A percentile compares a stretch with the other conserved stretches of the same genome.
Conservation (phyloP, 2,797 vertebrate genomes). For the Alcedo quadribrachys region DNA sequence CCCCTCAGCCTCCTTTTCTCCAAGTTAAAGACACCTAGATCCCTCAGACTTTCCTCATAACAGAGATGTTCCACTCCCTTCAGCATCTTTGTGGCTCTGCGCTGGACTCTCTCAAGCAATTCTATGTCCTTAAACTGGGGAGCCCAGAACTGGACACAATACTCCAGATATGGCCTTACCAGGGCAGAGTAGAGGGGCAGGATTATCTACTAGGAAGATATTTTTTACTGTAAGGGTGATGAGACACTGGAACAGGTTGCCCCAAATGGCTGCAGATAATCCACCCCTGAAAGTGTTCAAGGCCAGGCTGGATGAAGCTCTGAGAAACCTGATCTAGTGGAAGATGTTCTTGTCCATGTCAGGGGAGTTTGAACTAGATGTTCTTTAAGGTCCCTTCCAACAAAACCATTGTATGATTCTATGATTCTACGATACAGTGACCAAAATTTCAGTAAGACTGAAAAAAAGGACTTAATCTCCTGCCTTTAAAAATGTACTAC, state of each 20-base stretch:
- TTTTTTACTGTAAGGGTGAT: neutral
- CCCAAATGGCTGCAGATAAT: neutral
- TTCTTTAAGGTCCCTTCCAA: neutral
- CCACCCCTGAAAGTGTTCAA: neutral
- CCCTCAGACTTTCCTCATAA: too few relatives aligned
- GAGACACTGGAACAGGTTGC: neutral
- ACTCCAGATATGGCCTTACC: too few relatives aligned
- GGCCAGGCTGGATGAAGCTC: neutral
- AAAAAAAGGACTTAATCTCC: neutral
- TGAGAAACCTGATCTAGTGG: neutral
- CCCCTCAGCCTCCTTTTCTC: too few relatives aligned
- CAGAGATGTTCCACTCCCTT: too few relatives aligned
- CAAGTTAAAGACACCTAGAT: too few relatives aligned
- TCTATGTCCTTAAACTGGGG: too few relatives aligned
- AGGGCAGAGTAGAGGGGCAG: too few relatives aligned
- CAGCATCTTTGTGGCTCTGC: too few relatives aligned
- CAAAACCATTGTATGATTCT: neutral
- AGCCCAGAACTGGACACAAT: too few relatives aligned
- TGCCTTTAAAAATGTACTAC: neutral
- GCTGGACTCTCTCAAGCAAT: too few relatives aligned
- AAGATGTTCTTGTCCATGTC: neutral
- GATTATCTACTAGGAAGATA: neutral
- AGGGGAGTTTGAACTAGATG: neutral
- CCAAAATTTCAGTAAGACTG: neutral
- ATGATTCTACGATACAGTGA: neutral